Evolutionary conservation across 2,888 invertebrate genomes (phyloP).

Genomic region (Eueremaeus valkanovi): DNA sequence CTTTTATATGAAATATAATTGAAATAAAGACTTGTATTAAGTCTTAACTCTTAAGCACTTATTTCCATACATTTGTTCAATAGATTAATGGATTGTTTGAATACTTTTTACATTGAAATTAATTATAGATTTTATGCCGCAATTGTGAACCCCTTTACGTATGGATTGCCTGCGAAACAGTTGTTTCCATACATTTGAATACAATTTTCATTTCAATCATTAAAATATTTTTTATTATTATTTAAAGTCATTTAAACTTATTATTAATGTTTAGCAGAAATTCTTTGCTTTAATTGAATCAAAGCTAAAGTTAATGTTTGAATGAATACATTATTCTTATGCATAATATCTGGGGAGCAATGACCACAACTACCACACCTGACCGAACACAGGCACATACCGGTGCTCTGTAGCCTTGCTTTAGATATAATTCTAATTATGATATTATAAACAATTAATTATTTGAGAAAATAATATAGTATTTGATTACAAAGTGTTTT

Average conservation of each 20-base stretch:
- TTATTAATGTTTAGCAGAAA: not conserved
- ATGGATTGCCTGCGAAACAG: too few species aligned
- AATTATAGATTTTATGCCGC: too few species aligned
- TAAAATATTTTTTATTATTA: not conserved
- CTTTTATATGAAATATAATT: not conserved
- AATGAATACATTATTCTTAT: not conserved
- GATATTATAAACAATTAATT: not conserved
- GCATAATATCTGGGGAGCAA: too few species aligned
- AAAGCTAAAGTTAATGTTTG: not conserved
- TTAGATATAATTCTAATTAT: conserved; percentile 1
- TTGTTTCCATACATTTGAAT: not conserved
- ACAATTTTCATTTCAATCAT: not conserved
- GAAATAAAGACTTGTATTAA: too few species aligned
- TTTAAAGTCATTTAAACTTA: not conserved
- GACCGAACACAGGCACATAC: not conserved
- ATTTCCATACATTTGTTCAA: too few species aligned
- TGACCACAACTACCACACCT: not conserved
- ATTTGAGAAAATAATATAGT: not conserved
- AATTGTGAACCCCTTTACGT: too few species aligned
- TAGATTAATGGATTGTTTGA: too few species aligned
- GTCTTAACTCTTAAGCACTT: too few species aligned
- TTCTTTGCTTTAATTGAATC: not conserved
- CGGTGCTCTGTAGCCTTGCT: not conserved
- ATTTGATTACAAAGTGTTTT: too few species aligned
- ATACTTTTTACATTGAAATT: too few species aligned